phyloP scores from a whole-genome alignment of 2,888 invertebrate genomes.

The Thera obeliscata region DNA sequence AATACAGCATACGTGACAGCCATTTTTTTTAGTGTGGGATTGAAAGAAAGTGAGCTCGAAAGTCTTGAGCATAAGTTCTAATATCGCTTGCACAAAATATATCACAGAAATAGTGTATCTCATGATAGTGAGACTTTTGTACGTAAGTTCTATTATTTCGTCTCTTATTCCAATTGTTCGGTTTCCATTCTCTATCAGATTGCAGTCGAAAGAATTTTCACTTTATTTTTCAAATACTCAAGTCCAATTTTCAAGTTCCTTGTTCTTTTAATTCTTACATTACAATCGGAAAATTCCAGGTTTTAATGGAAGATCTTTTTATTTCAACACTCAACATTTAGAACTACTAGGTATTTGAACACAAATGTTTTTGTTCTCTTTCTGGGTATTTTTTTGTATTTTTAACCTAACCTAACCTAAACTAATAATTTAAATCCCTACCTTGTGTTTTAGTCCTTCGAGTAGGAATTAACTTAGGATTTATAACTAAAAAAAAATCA shows the following conservation, averaged over 20 bases:
- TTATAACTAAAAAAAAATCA: neutral
- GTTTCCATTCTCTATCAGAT: slow-evolving; percentile 22
- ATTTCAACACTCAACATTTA: neutral
- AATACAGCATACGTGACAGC: too few relatives aligned
- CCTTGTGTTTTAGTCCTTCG: too few relatives aligned
- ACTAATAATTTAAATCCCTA: too few relatives aligned
- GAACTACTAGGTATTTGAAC: too few relatives aligned
- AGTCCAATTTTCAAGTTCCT: slow-evolving; percentile 3
- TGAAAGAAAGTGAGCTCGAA: neutral
- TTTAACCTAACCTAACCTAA: too few relatives aligned
- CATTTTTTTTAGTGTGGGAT: neutral
- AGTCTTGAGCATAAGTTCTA: neutral
- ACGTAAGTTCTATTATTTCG: slow-evolving; percentile 11
- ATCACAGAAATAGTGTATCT: neutral
- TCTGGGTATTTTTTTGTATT: too few relatives aligned
- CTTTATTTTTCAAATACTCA: slow-evolving; percentile 11
- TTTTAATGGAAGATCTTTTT: neutral
- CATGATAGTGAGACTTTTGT: slow-evolving; percentile 1
- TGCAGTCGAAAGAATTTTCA: slow-evolving; percentile 17
- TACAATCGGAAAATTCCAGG: slow-evolving; percentile 2
- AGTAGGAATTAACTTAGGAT: too few relatives aligned
- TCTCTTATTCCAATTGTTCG: slow-evolving; percentile 19
- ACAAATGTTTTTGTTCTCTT: neutral
- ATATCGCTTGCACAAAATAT: neutral
- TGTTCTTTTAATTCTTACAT: neutral